Evolutionary conservation across 2,888 invertebrate genomes (phyloP).

Genomic region (Caenorhabditis wallacei): DNA sequence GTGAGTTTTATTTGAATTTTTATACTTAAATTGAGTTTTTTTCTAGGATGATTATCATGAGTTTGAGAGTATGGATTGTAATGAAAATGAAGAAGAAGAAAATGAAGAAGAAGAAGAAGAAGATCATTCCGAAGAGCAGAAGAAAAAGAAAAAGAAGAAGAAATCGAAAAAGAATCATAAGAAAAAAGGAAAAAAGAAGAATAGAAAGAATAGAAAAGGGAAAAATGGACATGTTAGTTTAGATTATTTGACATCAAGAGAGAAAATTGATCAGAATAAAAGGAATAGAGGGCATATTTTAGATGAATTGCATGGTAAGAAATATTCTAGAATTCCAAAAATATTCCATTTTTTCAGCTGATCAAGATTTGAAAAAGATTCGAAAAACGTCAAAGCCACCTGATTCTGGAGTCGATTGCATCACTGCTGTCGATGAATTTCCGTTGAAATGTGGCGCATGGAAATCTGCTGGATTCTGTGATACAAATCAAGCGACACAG

Average conservation of each 20-base stretch:
- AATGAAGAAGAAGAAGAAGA: constrained; percentile 36
- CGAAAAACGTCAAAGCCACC: constrained; percentile 25
- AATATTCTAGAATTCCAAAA: background rate
- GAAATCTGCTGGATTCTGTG: constrained; percentile 70
- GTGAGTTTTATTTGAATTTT: constrained; percentile 4
- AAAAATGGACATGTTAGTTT: constrained; percentile 21
- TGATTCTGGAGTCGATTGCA: constrained; percentile 51
- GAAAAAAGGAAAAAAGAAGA: constrained; percentile 52
- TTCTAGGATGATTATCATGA: constrained; percentile 59
- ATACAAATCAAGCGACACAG: constrained; percentile 69
- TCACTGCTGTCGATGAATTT: constrained; percentile 59
- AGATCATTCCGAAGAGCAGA: constrained; percentile 26
- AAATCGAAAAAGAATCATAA: constrained; percentile 43
- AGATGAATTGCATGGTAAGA: constrained; percentile 48
- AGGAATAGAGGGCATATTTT: constrained; percentile 50
- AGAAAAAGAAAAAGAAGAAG: constrained; percentile 25
- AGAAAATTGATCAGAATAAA: constrained; percentile 50
- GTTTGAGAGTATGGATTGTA: constrained; percentile 49
- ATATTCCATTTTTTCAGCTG: constrained; percentile 13
- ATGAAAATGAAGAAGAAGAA: constrained; percentile 20
- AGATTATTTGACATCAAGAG: constrained; percentile 46
- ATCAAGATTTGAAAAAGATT: constrained; percentile 47
- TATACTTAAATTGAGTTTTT: background rate
- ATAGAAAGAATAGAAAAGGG: constrained; percentile 38
- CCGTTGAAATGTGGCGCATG: constrained; percentile 68